A percentile compares a stretch with the other conserved stretches of the same genome.
These are phyloP conservation scores for Drosophila serrata DNA, from an alignment of 1,140 invertebrate genomes.

Conservation along the genomic window DNA sequence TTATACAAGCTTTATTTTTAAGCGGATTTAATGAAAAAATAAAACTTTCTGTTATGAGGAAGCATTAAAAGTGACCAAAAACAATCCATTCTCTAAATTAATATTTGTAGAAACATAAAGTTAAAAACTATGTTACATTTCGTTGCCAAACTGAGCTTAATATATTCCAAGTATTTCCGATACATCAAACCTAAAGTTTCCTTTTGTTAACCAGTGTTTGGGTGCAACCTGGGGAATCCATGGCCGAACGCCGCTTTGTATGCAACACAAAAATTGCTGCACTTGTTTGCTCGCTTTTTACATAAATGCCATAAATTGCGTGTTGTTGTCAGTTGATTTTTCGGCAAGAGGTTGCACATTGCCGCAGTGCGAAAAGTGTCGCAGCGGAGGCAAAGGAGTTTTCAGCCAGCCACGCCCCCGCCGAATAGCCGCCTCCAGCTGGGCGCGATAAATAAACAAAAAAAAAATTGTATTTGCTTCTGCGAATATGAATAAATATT, in stretches of 20 bases:
- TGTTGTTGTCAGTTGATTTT: constrained; percentile 63
- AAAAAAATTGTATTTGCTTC: constrained; percentile 56
- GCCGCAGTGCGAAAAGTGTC: constrained; percentile 52
- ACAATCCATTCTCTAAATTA: background rate
- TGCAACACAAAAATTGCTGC: constrained; percentile 53
- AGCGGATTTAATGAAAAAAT: background rate
- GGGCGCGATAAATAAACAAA: constrained; percentile 51
- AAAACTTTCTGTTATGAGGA: background rate
- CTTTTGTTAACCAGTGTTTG: constrained; percentile 44
- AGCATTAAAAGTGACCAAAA: background rate
- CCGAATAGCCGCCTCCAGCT: background rate
- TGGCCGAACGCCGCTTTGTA: constrained; percentile 51
- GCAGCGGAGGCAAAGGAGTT: constrained; percentile 32
- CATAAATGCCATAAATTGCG: constrained; percentile 77
- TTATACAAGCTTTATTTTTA: background rate
- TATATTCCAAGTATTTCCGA: background rate
- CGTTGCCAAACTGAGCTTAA: background rate
- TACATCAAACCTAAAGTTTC: background rate
- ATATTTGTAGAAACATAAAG: background rate
- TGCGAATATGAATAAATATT: constrained; percentile 72
- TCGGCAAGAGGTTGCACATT: constrained; percentile 42
- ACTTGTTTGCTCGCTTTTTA: constrained; percentile 53
- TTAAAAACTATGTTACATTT: too few species aligned
- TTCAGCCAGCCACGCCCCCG: constrained; percentile 3
- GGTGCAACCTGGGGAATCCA: constrained; percentile 20